Base-by-base conservation (phyloP, 1,140 invertebrate genomes). In the Dufourea novaeangliae region DNA sequence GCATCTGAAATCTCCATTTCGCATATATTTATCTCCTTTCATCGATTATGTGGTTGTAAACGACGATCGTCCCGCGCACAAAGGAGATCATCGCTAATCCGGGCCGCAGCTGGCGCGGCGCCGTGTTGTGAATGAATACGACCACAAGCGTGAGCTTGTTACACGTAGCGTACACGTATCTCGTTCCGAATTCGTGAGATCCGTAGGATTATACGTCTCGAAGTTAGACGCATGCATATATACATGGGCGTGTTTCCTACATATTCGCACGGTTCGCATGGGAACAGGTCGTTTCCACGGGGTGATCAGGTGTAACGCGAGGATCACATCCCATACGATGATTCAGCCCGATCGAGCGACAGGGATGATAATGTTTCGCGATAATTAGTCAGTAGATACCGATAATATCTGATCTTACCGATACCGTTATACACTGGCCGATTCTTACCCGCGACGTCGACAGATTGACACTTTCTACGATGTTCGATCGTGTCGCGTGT, bases 51-150 rank as follows among this genome's bases (percentile, higher is more conserved):
- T 11, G 34, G 34, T 22, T 2, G 59, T 34, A 12, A 14, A 39
- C 52, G 52, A 62, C 22, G 34, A 73, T 44, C 68, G 39, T 54
- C 22, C 32, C 17, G 1, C 39, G 25, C 17, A 46, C 39, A 75
- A 68, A 75, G 72, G 63, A 75, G 72, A 75, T 68, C 72, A 57
- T 57, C 39, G 37, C 52, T 68, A 75, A 75, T 75, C 72, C 72
- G 72, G 37, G 46, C 0, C 44, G 54, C 52, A 46, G 12, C 72
- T 7, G 46, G 17, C 10, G n/a, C 3, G n/a, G n/a, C n/a, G n/a
- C n/a, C n/a, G n/a, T n/a, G n/a, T n/a, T n/a, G n/a, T n/a, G n/a
- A n/a, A n/a, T 41, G 72, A 75, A 75, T 68, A 11, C 39, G 52
- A 68, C 63, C 52, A 25, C 72, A 68, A 25, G 64, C 63, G 39